Percentiles rank a stretch among this genome's conserved stretches.
Conservation (phyloP, 2,888 invertebrate species). For the Arge pagana region DNA sequence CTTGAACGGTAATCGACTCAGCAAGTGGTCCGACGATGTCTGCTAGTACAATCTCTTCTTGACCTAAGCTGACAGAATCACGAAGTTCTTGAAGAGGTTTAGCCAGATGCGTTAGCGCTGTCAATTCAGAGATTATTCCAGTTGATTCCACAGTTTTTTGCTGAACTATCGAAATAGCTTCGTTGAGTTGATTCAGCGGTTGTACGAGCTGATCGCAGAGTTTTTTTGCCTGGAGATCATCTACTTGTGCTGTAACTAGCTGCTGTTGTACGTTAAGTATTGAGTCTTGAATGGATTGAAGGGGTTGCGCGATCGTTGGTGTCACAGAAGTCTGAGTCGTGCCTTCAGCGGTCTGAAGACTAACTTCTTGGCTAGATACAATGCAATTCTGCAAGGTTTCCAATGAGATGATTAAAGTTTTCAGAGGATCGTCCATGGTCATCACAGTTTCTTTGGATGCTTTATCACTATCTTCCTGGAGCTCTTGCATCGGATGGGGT, state of each 20-base stretch:
- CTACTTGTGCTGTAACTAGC: slow-evolving; percentile 7
- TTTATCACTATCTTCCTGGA: neutral
- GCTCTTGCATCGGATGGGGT: neutral
- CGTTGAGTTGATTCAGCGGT: slow-evolving; percentile 6
- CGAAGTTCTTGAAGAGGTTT: slow-evolving; percentile 55
- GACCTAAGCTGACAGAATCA: slow-evolving; percentile 47
- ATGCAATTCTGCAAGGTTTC: slow-evolving; percentile 1
- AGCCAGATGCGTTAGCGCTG: slow-evolving; percentile 43
- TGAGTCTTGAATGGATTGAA: slow-evolving; percentile 21
- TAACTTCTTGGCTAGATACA: neutral
- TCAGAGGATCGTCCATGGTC: neutral
- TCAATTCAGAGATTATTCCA: neutral
- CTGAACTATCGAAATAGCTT: slow-evolving; percentile 3
- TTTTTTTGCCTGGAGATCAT: slow-evolving; percentile 1
- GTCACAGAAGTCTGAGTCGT: neutral
- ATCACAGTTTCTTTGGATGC: neutral
- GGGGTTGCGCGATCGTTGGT: slow-evolving; percentile 17
- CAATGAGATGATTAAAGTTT: slow-evolving; percentile 3
- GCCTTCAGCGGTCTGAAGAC: neutral
- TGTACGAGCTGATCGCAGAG: neutral
- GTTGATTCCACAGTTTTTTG: slow-evolving; percentile 1
- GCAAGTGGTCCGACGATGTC: neutral
- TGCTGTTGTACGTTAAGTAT: slow-evolving; percentile 21
- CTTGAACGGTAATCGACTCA: slow-evolving; percentile 11
- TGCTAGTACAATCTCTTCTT: slow-evolving; percentile 35